Percentiles rank a stretch among this genome's conserved stretches.
Conservation (phyloP, 1,140 invertebrate species). For the Cherax destructor region DNA sequence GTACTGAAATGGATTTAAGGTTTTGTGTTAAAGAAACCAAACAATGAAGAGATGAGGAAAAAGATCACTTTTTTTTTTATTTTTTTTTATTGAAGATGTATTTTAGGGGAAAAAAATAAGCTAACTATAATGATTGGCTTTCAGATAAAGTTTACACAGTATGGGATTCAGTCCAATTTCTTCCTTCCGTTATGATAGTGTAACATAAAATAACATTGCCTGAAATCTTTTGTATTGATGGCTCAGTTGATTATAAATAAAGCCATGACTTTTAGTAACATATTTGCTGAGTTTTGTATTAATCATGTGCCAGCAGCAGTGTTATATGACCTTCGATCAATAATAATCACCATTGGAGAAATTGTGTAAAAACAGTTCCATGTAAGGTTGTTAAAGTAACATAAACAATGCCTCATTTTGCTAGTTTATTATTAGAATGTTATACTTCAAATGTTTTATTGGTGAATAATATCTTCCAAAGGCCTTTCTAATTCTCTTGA, state of each 20-base stretch:
- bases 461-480: neutral
- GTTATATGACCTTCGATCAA: neutral
- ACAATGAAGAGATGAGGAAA: neutral
- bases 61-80: neutral
- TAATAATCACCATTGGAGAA: neutral
- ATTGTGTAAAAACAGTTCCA: neutral
- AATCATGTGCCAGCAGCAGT: neutral
- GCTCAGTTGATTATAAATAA: neutral
- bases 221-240: neutral
- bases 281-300: neutral
- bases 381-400: neutral
- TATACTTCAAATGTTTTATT: neutral
- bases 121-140: neutral
- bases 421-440: neutral
- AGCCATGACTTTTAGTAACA: too few relatives aligned
- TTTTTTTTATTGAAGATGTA: neutral
- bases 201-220: neutral
- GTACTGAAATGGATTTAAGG: neutral
- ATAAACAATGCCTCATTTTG: neutral
- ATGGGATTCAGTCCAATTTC: conserved; percentile 7
- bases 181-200: neutral
- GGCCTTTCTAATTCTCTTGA: neutral
- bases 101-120: neutral
- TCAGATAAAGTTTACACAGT: neutral
- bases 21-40: neutral